These are phyloP conservation scores for Grammomys surdaster DNA, from an alignment of 2,113 vertebrate genomes.

Conservation along the genomic window DNA sequence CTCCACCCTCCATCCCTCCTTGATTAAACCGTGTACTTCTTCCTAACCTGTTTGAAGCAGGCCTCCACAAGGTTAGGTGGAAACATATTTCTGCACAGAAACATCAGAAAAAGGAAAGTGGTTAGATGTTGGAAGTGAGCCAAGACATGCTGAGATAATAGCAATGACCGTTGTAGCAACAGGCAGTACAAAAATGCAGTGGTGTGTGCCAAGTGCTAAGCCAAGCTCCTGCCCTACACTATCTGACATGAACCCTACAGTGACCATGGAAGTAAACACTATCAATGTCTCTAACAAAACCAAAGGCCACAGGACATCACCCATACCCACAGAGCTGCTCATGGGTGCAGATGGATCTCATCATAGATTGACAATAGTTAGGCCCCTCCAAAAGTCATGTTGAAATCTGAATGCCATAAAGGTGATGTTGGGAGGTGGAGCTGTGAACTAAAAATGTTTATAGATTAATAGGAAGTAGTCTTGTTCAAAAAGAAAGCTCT, in stretches of 20 bases:
- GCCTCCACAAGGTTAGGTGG: slow-evolving; percentile 97
- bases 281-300: not conserved
- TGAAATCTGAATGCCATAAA: not conserved
- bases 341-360: not conserved
- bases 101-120: slow-evolving; percentile 52
- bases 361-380: not conserved
- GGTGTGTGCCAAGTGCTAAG: not conserved
- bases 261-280: not conserved
- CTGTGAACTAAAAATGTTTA: not conserved
- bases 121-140: slow-evolving; percentile 54
- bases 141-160: not conserved
- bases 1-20: not conserved
- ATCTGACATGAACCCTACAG: not conserved
- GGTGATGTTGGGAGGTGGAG: not conserved
- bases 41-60: slow-evolving; percentile 97
- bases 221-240: not conserved
- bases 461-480: not conserved
- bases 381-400: not conserved
- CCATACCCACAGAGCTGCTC: not conserved
- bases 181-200: not conserved
- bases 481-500: not conserved
- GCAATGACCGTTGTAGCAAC: not conserved
- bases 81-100: slow-evolving; percentile 96
- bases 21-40: not conserved
- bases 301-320: not conserved